Conservation (phyloP, 2,797 vertebrate genomes). For the Anniella stebbinsi region DNA sequence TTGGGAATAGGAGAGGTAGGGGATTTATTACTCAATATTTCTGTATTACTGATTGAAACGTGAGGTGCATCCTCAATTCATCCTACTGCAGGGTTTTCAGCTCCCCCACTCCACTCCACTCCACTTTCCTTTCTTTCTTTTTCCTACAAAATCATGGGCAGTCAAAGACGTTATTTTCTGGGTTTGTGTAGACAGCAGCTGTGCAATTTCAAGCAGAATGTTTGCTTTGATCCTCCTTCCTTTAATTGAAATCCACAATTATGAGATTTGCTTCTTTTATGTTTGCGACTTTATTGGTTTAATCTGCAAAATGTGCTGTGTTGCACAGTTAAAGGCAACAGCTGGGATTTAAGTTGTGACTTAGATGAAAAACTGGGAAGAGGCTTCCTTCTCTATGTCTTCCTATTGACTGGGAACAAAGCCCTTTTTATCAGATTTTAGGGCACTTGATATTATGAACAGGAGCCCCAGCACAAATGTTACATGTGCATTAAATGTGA, state of each 20-base stretch:
- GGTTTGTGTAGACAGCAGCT: conserved; percentile 84
- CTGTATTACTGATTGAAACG: conserved; percentile 84
- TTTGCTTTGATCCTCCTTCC: conserved; percentile 84
- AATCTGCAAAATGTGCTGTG: conserved; percentile 85
- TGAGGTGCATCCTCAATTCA: conserved; percentile 81
- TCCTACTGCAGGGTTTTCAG: conserved; percentile 76
- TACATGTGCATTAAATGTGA: conserved; percentile 57
- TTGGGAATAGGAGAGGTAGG: conserved; percentile 80
- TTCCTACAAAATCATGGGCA: conserved; percentile 78
- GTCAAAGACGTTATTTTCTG: conserved; percentile 73
- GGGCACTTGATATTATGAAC: conserved; percentile 57
- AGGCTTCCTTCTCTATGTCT: conserved; percentile 65
- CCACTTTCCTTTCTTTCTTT: conserved; percentile 3
- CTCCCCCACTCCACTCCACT: conserved; percentile 48
- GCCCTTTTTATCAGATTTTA: conserved; percentile 66
- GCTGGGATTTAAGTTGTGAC: conserved; percentile 77
- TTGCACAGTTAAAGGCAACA: conserved; percentile 81
- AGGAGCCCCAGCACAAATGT: conserved; percentile 52
- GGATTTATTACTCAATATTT: conserved; percentile 88
- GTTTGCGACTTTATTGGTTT: conserved; percentile 85
- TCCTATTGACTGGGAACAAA: conserved; percentile 58
- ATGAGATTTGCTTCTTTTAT: conserved; percentile 87
- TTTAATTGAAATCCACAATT: conserved; percentile 87
- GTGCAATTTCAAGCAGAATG: conserved; percentile 85
- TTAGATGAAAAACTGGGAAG: conserved; percentile 77